Evolutionary conservation across 2,113 vertebrate genomes (phyloP).

Genomic region (Argyrosomus japonicus): DNA sequence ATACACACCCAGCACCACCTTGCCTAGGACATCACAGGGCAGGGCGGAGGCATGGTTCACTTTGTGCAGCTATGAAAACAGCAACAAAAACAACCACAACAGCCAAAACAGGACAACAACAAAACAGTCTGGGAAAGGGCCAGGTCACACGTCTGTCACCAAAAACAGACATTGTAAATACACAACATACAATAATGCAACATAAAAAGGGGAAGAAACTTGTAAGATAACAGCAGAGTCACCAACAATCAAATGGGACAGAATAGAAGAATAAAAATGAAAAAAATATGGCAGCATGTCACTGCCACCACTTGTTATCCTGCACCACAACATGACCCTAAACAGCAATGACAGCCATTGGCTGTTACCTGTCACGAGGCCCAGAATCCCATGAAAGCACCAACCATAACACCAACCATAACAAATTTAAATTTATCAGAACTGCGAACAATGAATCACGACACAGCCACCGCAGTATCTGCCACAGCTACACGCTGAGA

Average conservation of each 20-base stretch:
- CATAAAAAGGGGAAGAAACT: not conserved
- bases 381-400: slow-evolving; percentile 37
- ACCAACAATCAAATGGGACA: not conserved
- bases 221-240: not conserved
- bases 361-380: slow-evolving; percentile 49
- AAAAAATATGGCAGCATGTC: slow-evolving; percentile 14
- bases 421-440: slow-evolving; percentile 19
- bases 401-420: slow-evolving; percentile 39
- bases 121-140: slow-evolving; percentile 15
- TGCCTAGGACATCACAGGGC: slow-evolving; percentile 43
- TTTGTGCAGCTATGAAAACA: slow-evolving; percentile 31
- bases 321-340: slow-evolving; percentile 32
- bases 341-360: slow-evolving; percentile 40
- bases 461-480: slow-evolving; percentile 28
- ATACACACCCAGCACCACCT: slow-evolving; percentile 48
- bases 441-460: slow-evolving; percentile 42
- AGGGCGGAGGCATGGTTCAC: slow-evolving; percentile 34
- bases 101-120: slow-evolving; percentile 28
- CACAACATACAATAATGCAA: not conserved
- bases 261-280: not conserved
- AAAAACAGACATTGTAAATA: not conserved
- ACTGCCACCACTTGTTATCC: slow-evolving; percentile 32
- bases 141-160: not conserved
- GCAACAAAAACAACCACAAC: slow-evolving; percentile 38
- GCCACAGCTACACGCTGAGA: slow-evolving; percentile 24